A percentile compares a stretch with the other conserved stretches of the same genome.
Evolutionary conservation across 2,113 vertebrate genomes (phyloP).

Genomic region (Sminthopsis crassicaudata): DNA sequence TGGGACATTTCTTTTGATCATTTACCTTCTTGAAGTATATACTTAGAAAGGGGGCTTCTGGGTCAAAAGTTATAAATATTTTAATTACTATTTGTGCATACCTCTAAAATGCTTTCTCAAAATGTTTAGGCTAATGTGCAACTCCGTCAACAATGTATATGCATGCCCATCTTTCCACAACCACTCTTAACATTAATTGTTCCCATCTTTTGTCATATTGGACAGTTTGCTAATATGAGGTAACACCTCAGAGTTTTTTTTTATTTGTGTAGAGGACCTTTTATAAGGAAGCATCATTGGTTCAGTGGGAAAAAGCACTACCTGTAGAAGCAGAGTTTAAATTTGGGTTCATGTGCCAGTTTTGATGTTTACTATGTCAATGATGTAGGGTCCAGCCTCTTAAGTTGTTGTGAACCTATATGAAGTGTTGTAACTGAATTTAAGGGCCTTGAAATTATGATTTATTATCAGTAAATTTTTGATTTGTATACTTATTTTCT

Average conservation of each 20-base stretch:
- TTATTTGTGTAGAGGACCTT: neutral
- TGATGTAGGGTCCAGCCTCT: neutral
- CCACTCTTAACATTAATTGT: neutral
- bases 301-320: neutral
- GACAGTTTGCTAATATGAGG: neutral
- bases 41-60: neutral
- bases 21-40: neutral
- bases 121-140: neutral
- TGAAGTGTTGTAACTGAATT: too few species aligned
- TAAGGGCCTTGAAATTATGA: too few species aligned
- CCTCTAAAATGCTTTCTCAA: neutral
- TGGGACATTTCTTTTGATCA: neutral
- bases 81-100: neutral
- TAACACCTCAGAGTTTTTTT: neutral
- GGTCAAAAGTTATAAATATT: neutral
- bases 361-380: neutral
- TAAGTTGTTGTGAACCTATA: too few species aligned
- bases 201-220: neutral
- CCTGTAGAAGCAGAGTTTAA: neutral
- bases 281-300: neutral
- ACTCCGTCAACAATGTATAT: neutral
- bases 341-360: neutral
- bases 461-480: too few species aligned
- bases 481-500: too few species aligned
- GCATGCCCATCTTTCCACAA: neutral